Evolutionary conservation across 2,113 vertebrate genomes (phyloP).

Genomic region (Regulus satrapa): DNA sequence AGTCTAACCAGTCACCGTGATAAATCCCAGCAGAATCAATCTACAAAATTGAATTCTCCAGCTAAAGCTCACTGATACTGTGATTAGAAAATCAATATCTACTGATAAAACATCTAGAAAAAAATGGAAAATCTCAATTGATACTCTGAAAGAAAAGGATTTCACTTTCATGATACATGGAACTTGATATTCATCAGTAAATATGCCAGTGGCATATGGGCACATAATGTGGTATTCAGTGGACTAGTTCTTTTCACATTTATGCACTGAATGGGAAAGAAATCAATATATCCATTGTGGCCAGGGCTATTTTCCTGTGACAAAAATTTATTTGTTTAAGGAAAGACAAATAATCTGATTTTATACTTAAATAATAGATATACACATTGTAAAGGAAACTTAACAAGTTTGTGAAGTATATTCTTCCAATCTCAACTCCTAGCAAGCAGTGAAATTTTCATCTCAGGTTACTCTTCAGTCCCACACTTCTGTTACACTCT

Average conservation of each 20-base stretch:
- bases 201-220: background rate
- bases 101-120: background rate
- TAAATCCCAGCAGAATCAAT: background rate
- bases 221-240: background rate
- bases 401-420: background rate
- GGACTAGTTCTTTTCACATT: background rate
- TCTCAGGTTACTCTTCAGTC: background rate
- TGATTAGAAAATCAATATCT: background rate
- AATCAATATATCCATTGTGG: background rate
- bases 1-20: background rate
- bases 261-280: background rate
- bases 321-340: background rate
- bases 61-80: background rate
- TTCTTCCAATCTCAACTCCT: background rate
- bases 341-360: background rate
- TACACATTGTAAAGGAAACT: background rate
- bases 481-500: rapidly evolving
- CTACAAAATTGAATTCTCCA: background rate
- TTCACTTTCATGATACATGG: background rate
- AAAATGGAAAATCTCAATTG: background rate
- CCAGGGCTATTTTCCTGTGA: background rate
- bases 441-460: background rate
- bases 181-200: background rate
- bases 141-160: background rate
- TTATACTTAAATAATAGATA: background rate